Percentiles rank a stretch among this genome's conserved stretches.
These are phyloP conservation scores for Amblyjoppa fuscipennis DNA, from an alignment of 2,888 invertebrate species.

Conservation along the genomic window DNA sequence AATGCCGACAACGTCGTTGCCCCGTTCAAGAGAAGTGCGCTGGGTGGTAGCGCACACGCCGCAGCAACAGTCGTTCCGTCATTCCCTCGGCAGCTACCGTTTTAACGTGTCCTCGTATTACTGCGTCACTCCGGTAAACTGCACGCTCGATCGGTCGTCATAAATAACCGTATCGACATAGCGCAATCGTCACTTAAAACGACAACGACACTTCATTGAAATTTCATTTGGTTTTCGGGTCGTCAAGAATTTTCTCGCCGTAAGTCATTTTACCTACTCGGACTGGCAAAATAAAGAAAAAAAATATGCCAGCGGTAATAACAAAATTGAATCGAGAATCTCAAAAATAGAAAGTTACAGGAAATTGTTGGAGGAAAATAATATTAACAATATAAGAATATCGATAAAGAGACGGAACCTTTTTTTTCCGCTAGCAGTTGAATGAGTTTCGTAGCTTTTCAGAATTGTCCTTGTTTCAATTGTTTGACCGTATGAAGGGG, in stretches of 20 bases:
- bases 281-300: no score
- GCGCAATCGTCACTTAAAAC: no score
- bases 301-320: no score
- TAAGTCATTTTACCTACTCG: not conserved
- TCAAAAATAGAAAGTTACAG: no score
- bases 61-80: slow-evolving; percentile 68
- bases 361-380: no score
- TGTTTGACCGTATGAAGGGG: not conserved
- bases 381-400: no score
- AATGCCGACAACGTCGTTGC: slow-evolving; percentile 78
- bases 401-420: no score
- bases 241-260: no score
- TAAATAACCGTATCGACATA: no score
- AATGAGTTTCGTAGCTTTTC: not conserved
- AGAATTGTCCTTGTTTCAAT: not conserved
- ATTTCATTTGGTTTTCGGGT: not conserved
- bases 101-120: slow-evolving; percentile 54
- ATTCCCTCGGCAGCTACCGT: slow-evolving; percentile 64
- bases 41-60: slow-evolving; percentile 75
- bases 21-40: slow-evolving; percentile 75
- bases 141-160: slow-evolving; percentile 7
- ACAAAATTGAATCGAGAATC: no score
- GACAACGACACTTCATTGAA: not conserved
- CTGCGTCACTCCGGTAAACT: slow-evolving; percentile 34
- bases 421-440: not conserved